These are phyloP conservation scores for Pluvialis apricaria DNA, from an alignment of 2,113 vertebrate species.

Conservation along the genomic window DNA sequence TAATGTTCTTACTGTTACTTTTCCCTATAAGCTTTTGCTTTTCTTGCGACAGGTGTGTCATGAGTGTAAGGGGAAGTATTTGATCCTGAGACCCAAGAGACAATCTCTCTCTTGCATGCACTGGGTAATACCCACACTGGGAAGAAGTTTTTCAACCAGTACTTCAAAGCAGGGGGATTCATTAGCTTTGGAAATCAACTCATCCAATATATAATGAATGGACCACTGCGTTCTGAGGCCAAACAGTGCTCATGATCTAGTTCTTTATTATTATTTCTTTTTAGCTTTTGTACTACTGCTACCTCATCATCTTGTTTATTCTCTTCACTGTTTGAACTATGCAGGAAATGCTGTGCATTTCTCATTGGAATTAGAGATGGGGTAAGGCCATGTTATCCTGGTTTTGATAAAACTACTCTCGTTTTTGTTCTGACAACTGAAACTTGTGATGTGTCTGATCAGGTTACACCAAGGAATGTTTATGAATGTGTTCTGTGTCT, in stretches of 20 bases:
- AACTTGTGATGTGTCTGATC: neutral
- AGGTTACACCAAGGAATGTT: neutral
- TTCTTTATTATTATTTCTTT: neutral
- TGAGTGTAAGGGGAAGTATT: neutral
- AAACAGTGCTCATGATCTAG: neutral
- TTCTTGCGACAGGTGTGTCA: neutral
- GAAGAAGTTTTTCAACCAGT: neutral
- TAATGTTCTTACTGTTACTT: neutral
- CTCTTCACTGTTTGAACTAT: neutral
- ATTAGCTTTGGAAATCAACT: neutral
- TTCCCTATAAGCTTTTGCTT: neutral
- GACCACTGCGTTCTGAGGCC: neutral
- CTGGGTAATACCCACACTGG: neutral
- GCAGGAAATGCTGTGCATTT: neutral
- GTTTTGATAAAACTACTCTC: neutral
- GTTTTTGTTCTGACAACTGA: neutral
- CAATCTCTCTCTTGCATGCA: neutral
- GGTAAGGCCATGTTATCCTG: neutral
- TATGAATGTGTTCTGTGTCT: neutral
- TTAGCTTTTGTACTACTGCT: neutral
- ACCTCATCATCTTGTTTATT: neutral
- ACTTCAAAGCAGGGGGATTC: neutral
- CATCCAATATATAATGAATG: neutral
- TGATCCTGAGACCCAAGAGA: neutral
- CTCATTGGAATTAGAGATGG: neutral